Evolutionary conservation across 2,797 vertebrate species (phyloP).

Genomic region (Epinephelus awoara): DNA sequence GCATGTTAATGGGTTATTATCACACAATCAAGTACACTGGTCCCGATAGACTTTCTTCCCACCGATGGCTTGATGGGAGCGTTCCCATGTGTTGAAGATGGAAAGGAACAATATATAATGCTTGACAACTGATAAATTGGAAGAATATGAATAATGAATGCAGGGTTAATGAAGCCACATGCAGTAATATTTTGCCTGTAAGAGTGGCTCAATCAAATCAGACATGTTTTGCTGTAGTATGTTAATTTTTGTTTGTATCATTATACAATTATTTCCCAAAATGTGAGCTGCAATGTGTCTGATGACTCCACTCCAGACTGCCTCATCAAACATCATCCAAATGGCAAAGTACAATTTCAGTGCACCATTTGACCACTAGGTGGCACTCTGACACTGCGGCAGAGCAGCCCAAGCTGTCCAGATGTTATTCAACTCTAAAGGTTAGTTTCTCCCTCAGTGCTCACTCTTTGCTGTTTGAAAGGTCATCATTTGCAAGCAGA

Average conservation of each 20-base stretch:
- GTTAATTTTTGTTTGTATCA: not conserved
- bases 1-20: conserved; percentile 77
- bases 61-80: conserved; percentile 52
- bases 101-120: conserved; percentile 39
- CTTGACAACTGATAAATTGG: conserved; percentile 64
- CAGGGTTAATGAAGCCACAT: conserved; percentile 37
- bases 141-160: conserved; percentile 53
- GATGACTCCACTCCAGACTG: not conserved
- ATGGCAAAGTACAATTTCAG: not conserved
- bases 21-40: conserved; percentile 53
- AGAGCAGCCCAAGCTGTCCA: conserved; percentile 33
- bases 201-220: conserved; percentile 20
- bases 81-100: conserved; percentile 47
- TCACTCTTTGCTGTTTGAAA: conserved; percentile 69
- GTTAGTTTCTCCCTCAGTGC: conserved; percentile 66
- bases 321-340: not conserved
- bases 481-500: conserved; percentile 72
- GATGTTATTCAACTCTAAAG: conserved; percentile 73
- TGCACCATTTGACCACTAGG: conserved; percentile 61
- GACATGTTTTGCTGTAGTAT: not conserved
- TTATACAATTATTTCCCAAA: not conserved
- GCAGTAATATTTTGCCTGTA: conserved; percentile 12
- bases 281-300: not conserved
- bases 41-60: conserved; percentile 56
- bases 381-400: conserved; percentile 73